Conservation (phyloP, 1,140 invertebrate species). For the Stegodyphus dumicola region DNA sequence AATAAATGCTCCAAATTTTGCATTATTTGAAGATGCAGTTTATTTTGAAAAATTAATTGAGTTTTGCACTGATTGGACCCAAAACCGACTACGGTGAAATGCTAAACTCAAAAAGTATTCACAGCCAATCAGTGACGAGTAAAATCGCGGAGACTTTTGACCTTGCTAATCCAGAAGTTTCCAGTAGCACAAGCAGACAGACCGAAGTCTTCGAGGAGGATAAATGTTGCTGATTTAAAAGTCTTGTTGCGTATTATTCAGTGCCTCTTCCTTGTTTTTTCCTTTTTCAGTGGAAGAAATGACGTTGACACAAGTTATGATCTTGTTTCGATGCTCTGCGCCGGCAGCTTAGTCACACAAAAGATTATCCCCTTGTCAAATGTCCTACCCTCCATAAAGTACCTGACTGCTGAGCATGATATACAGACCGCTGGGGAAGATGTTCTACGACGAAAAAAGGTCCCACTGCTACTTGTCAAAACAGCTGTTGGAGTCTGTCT, state of each 20-base stretch:
- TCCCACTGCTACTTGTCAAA: constrained; percentile 29
- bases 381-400: constrained; percentile 11
- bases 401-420: neutral
- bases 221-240: neutral
- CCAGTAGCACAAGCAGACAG: too few relatives aligned
- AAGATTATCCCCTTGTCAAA: neutral
- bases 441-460: neutral
- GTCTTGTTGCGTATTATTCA: neutral
- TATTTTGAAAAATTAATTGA: too few relatives aligned
- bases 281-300: neutral
- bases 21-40: too few relatives aligned
- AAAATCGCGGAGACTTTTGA: too few relatives aligned
- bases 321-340: neutral
- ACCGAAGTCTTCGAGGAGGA: neutral
- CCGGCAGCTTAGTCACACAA: neutral
- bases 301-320: constrained; percentile 26
- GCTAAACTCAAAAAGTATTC: too few relatives aligned
- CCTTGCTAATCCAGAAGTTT: too few relatives aligned
- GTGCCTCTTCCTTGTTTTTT: neutral
- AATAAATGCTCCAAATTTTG: too few relatives aligned
- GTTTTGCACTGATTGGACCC: too few relatives aligned
- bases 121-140: too few relatives aligned
- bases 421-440: constrained; percentile 23
- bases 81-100: too few relatives aligned
- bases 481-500: constrained; percentile 16